Evolutionary conservation across 2,113 vertebrate species (phyloP).

Genomic region (Xenopus borealis): DNA sequence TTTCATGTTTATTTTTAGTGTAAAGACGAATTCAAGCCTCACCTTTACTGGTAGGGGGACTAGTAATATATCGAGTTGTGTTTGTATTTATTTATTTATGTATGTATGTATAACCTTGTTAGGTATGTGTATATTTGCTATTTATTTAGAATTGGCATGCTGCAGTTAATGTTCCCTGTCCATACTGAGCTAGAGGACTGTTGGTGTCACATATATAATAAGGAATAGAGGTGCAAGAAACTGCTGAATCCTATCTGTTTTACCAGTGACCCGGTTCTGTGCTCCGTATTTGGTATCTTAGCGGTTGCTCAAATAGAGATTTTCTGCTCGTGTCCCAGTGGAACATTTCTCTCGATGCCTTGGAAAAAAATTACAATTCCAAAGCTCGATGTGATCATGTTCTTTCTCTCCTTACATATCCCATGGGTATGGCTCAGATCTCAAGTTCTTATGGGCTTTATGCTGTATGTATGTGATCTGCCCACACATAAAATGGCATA

Average conservation of each 20-base stretch:
- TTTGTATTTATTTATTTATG: no score
- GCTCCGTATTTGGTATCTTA: not conserved
- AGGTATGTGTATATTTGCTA: no score
- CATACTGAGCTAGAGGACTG: no score
- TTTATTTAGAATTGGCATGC: no score
- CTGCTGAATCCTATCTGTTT: no score
- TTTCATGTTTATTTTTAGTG: no score
- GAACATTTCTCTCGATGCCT: conserved; percentile 17
- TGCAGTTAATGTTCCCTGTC: no score
- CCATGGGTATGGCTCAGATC: conserved; percentile 15
- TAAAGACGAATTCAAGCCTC: no score
- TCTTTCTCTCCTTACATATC: conserved; percentile 18
- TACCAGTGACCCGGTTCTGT: not conserved
- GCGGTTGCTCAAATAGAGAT: not conserved
- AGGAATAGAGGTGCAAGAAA: not conserved
- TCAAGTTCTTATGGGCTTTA: conserved; percentile 19
- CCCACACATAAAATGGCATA: not conserved
- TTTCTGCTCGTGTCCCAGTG: conserved; percentile 4
- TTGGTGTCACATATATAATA: no score
- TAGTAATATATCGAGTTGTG: no score
- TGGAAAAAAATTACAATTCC: conserved; percentile 25
- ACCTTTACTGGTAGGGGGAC: no score
- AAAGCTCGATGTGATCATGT: conserved; percentile 19
- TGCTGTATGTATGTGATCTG: not conserved
- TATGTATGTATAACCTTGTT: no score